Evolutionary conservation across 2,888 invertebrate genomes (phyloP).

Genomic region (Amiota communis): DNA sequence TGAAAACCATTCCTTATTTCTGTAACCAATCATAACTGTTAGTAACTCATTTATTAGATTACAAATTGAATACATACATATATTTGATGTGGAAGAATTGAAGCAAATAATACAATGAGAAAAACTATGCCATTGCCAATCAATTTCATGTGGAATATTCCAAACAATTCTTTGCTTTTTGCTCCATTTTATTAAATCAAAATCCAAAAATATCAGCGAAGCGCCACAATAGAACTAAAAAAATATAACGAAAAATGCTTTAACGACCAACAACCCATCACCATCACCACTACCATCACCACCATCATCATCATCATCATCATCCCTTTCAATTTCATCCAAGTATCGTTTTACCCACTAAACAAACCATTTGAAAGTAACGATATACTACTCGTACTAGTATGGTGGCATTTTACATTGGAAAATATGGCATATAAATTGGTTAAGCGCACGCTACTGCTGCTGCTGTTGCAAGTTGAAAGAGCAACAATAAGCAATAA

Average conservation of each 20-base stretch:
- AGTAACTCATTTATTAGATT: no score
- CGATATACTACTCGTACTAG: no score
- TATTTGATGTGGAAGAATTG: no score
- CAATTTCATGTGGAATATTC: constrained; percentile 13
- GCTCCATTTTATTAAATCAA: constrained; percentile 36
- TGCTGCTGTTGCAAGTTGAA: neutral
- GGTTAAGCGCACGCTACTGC: constrained; percentile 2
- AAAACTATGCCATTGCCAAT: neutral
- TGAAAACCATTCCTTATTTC: no score
- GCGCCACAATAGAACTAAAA: neutral
- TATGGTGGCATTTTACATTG: constrained; percentile 9
- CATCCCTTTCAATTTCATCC: no score
- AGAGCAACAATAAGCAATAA: neutral
- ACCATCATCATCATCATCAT: no score
- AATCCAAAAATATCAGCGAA: constrained; percentile 23
- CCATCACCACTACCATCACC: no score
- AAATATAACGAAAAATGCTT: neutral
- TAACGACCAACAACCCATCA: no score
- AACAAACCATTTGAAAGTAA: no score
- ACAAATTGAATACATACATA: no score
- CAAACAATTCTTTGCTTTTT: constrained; percentile 9
- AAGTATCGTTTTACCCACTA: no score
- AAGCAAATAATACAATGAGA: neutral
- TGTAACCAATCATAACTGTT: no score
- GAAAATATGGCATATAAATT: constrained; percentile 29